Conservation (phyloP, 2,888 invertebrate genomes). For the Pimpla rufipes region DNA sequence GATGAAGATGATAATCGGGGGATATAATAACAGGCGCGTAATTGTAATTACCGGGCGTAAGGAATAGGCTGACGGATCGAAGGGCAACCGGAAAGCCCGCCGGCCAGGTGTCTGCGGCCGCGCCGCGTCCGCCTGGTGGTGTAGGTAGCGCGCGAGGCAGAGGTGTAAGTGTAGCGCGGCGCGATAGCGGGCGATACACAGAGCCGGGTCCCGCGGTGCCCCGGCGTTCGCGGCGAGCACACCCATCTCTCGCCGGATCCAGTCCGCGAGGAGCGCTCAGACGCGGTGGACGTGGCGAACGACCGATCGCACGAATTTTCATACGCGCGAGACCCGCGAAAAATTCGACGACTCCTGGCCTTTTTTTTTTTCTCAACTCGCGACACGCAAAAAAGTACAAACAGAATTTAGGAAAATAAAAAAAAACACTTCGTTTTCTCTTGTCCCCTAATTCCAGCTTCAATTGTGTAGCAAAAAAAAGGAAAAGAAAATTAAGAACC, state of each 20-base stretch:
- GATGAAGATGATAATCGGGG: conserved; percentile 53
- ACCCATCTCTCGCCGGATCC: conserved; percentile 74
- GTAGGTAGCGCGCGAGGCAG: not conserved
- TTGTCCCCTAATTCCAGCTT: not conserved
- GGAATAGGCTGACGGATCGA: conserved; percentile 46
- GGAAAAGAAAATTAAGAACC: not conserved
- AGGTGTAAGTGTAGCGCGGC: conserved; percentile 39
- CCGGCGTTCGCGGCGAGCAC: conserved; percentile 65
- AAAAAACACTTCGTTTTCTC: too few relatives aligned
- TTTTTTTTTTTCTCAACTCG: not conserved
- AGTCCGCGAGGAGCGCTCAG: conserved; percentile 83
- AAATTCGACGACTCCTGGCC: not conserved
- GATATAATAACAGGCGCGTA: conserved; percentile 39
- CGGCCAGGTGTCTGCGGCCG: conserved; percentile 54
- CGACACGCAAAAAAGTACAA: not conserved
- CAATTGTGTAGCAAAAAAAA: not conserved
- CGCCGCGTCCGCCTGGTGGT: too few relatives aligned
- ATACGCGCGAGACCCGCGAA: not conserved
- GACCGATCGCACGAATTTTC: conserved; percentile 42
- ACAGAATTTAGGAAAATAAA: not conserved
- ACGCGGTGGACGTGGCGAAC: conserved; percentile 80
- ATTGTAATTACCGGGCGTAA: conserved; percentile 56
- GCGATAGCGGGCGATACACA: conserved; percentile 64
- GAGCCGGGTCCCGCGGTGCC: conserved; percentile 77
- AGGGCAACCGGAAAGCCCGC: conserved; percentile 65